Evolutionary conservation across 2,797 vertebrate species (phyloP).

Genomic region (Anomalospiza imberbis): DNA sequence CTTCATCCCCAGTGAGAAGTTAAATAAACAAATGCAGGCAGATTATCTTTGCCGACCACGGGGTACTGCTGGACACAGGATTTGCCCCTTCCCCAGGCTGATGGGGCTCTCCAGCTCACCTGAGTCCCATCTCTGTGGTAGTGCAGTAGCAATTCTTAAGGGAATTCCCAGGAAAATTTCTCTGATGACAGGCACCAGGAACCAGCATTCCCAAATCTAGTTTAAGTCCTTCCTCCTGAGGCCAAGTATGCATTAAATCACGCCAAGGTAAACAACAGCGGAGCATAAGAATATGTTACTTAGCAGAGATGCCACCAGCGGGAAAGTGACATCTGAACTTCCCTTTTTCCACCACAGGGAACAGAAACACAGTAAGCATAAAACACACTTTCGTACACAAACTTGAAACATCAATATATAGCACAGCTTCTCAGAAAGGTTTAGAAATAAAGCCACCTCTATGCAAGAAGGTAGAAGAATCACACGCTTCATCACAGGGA

Average conservation of each 20-base stretch:
- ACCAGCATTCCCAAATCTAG: neutral
- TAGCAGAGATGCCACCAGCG: neutral
- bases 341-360: neutral
- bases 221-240: neutral
- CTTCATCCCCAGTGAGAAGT: neutral
- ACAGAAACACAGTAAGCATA: neutral
- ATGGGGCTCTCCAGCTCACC: neutral
- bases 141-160: neutral
- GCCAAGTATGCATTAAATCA: neutral
- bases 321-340: neutral
- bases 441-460: neutral
- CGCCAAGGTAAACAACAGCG: neutral
- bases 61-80: neutral
- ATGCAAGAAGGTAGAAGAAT: neutral
- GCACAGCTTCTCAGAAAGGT: neutral
- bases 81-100: neutral
- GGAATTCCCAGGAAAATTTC: neutral
- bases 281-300: neutral
- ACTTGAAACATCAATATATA: neutral
- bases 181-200: neutral
- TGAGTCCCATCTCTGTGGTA: neutral
- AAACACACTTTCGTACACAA: neutral
- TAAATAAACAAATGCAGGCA: neutral
- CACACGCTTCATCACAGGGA: rapidly evolving
- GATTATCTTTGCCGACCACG: rapidly evolving